Base-by-base conservation (phyloP, 2,113 vertebrate genomes). In the Osmerus mordax region DNA sequence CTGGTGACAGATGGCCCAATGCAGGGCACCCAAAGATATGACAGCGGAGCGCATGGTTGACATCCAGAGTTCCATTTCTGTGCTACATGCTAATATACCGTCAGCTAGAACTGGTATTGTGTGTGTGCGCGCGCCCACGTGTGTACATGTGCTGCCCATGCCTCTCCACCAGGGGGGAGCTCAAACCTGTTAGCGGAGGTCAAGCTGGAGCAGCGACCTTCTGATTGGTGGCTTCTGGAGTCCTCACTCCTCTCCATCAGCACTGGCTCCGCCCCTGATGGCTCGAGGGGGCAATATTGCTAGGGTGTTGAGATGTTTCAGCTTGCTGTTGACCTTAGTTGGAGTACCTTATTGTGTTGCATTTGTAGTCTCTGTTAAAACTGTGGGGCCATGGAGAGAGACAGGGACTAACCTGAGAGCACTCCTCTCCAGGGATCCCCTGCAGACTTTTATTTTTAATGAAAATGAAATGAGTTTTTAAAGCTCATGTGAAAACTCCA, bases 51-150 rank as follows among this genome's bases (percentile, higher is more conserved):
- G 51, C 81, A 76, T 77, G 63, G 84, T 65, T 86, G 77, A 80
- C 81, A 68, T 74, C 86, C 83, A 86, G 78, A 81, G n/a, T 7
- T 74, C 19, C 67, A 75, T 89, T 88, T 84, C 75, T 74, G 18
- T 13, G 64, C 29, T 18, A 3, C 54, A 18, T 9, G 15, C 14
- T 56, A 56, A n/a, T 3, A 15, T 6, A 56, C n/a, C 7, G n/a
- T n/a, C 14, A 18, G 18, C 7, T 56, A 21, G 7, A n/a, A 63
- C 13, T 63, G 4, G 12, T 25, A 25, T 62, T 28, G 18, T 36
- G 53, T 28, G 54, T 32, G 23, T 58, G 28, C 16, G 7, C 1
- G 32, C 12, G 12, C 8, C 28, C n/a, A 29, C 51, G 36, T 52
- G 59, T 63, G 36, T 70, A 56, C 47, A 16, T 54, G 53, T 51